These are phyloP conservation scores for Trichopoda pennipes DNA, from an alignment of 2,888 invertebrate genomes.

Conservation along the genomic window DNA sequence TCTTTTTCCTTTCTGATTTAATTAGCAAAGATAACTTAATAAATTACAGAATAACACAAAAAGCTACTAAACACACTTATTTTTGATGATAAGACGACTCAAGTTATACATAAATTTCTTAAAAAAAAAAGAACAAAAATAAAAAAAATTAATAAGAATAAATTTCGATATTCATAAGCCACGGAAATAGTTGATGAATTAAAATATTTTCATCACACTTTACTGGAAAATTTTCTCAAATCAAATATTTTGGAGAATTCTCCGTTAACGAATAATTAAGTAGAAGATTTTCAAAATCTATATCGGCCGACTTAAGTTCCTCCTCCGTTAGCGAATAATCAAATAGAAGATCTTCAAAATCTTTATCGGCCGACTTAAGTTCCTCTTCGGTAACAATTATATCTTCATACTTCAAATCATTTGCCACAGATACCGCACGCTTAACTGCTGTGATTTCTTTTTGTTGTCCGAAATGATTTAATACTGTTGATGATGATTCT, in stretches of 20 bases:
- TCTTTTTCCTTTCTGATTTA: neutral
- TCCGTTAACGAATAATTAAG: constrained; percentile 19
- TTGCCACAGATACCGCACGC: constrained; percentile 42
- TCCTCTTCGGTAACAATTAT: constrained; percentile 77
- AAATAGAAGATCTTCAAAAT: constrained; percentile 70
- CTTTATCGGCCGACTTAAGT: constrained; percentile 74
- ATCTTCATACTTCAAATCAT: constrained; percentile 75
- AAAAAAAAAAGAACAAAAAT: constrained; percentile 2
- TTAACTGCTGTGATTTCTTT: constrained; percentile 13
- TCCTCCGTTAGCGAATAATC: constrained; percentile 71
- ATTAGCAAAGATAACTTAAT: neutral
- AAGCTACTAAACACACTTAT: constrained; percentile 4
- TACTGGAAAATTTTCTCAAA: constrained; percentile 74
- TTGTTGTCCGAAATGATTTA: neutral
- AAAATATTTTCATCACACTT: constrained; percentile 65
- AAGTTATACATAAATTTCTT: constrained; percentile 12
- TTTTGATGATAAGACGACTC: constrained; percentile 1
- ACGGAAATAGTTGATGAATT: neutral
- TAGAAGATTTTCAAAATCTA: constrained; percentile 72
- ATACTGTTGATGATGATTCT: constrained; percentile 35
- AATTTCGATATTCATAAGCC: constrained; percentile 26
- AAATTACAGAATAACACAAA: constrained; percentile 20
- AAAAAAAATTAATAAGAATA: constrained; percentile 12
- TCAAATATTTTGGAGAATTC: constrained; percentile 31
- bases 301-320: constrained; percentile 75